Conservation (phyloP, 2,797 vertebrate genomes). For the Argentina silus region DNA sequence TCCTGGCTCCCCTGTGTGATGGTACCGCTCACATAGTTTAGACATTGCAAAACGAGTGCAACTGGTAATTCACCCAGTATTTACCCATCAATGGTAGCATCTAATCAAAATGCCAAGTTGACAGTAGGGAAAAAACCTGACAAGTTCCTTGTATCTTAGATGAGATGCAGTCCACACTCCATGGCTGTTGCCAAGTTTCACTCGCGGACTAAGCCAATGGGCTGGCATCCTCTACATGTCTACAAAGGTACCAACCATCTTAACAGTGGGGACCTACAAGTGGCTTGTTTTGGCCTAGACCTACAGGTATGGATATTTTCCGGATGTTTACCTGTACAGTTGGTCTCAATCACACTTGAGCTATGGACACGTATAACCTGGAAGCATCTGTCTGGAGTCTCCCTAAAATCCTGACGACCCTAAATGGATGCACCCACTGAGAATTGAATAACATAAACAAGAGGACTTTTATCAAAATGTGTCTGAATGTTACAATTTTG, state of each 20-base stretch:
- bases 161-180: neutral
- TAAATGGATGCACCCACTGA: slow-evolving; percentile 14
- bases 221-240: no score
- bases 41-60: no score
- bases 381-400: neutral
- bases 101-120: no score
- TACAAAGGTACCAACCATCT: neutral
- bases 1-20: no score
- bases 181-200: neutral
- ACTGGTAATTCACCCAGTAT: no score
- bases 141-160: no score
- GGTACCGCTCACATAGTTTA: no score
- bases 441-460: slow-evolving; percentile 28
- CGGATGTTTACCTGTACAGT: neutral
- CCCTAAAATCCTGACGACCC: neutral
- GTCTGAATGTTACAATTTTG: slow-evolving; percentile 48
- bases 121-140: neutral
- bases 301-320: neutral
- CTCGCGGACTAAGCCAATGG: neutral
- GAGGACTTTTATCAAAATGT: slow-evolving; percentile 37
- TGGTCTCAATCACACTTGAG: neutral
- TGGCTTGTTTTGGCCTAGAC: neutral
- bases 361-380: neutral
- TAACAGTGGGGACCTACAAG: no score
- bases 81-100: no score